A percentile compares a stretch with the other conserved stretches of the same genome.
phyloP scores from a whole-genome alignment of 2,888 invertebrate species.

The Melanostoma mellinum region DNA sequence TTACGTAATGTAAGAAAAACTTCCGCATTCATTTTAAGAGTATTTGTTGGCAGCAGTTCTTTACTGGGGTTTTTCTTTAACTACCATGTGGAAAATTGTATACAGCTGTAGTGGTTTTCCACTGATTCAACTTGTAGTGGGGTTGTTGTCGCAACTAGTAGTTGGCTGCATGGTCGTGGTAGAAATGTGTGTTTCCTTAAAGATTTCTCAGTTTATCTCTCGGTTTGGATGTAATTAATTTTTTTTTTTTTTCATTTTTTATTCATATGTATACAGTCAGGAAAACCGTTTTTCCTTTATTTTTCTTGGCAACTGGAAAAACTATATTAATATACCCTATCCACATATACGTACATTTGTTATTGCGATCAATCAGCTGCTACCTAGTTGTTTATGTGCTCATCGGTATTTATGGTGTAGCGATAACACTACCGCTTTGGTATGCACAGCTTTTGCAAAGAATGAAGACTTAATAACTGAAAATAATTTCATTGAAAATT shows the following conservation, averaged over 20 bases:
- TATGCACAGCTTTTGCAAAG: constrained; percentile 20
- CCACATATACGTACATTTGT: background rate
- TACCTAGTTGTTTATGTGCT: constrained; percentile 15
- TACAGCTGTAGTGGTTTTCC: constrained; percentile 48
- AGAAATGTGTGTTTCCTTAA: constrained; percentile 62
- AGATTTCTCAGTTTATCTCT: constrained; percentile 59
- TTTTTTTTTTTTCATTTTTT: constrained; percentile 29
- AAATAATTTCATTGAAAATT: constrained; percentile 22
- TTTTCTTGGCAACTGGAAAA: constrained; percentile 47
- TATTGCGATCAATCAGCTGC: constrained; percentile 33
- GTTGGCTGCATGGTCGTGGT: constrained; percentile 58
- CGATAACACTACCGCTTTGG: constrained; percentile 55
- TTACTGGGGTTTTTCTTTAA: constrained; percentile 49
- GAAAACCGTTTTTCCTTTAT: constrained; percentile 45
- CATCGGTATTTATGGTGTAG: constrained; percentile 4
- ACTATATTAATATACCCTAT: background rate
- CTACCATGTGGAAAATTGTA: constrained; percentile 47
- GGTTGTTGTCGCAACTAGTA: constrained; percentile 69
- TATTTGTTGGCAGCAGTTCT: constrained; percentile 77
- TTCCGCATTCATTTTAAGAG: constrained; percentile 82
- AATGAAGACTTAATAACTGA: background rate
- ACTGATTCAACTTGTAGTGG: constrained; percentile 75
- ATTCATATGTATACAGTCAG: constrained; percentile 49
- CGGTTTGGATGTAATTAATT: constrained; percentile 63
- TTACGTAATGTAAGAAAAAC: constrained; percentile 82